Percentiles rank a stretch among this genome's conserved stretches.
phyloP scores from a whole-genome alignment of 1,140 invertebrate genomes.

The Heliconius himera region DNA sequence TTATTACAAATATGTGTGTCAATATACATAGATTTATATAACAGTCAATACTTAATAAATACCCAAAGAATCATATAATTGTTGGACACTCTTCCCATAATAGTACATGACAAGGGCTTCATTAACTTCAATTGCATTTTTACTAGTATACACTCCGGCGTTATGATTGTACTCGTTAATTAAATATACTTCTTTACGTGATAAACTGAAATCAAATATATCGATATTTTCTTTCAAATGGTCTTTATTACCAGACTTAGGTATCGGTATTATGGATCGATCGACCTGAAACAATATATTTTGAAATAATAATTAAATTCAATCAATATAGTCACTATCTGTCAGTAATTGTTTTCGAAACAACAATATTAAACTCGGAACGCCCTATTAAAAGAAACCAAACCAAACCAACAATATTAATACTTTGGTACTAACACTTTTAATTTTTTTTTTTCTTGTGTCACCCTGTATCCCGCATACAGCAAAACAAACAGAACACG shows the following conservation, averaged over 20 bases:
- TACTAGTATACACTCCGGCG: background rate
- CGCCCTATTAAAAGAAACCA: too few species aligned
- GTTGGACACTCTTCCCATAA: background rate
- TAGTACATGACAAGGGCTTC: background rate
- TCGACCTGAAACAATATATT: background rate
- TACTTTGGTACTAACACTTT: too few species aligned
- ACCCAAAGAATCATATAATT: background rate
- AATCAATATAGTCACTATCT: too few species aligned
- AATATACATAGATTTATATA: too few species aligned
- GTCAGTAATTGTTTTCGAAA: too few species aligned
- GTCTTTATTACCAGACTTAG: background rate
- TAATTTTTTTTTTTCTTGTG: too few species aligned
- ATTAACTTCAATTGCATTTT: background rate
- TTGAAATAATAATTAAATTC: too few species aligned
- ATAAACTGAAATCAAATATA: background rate
- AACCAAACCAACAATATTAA: too few species aligned
- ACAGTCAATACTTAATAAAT: background rate
- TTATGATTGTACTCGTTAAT: background rate
- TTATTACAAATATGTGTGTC: too few species aligned
- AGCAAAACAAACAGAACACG: too few species aligned
- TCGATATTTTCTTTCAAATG: background rate
- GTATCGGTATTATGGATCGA: background rate
- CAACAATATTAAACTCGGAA: too few species aligned
- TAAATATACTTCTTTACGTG: background rate
- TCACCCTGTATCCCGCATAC: too few species aligned